Percentiles rank a stretch among this genome's conserved stretches.
These are phyloP conservation scores for Aphelinus atriplicis DNA, from an alignment of 1,140 invertebrate genomes.

Conservation along the genomic window DNA sequence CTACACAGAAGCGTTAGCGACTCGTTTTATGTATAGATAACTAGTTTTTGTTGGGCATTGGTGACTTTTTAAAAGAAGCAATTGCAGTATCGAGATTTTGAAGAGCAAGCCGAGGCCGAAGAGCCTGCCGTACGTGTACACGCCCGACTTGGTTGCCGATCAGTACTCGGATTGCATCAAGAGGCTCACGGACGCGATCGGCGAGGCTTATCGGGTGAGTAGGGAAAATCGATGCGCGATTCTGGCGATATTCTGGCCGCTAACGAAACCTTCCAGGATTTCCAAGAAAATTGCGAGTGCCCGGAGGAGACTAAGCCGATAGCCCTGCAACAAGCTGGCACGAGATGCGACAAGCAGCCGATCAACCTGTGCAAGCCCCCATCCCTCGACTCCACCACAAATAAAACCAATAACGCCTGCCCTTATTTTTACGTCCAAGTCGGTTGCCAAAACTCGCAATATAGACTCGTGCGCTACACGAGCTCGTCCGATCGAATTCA, in stretches of 20 bases:
- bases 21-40: neutral
- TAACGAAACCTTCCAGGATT: constrained; percentile 13
- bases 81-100: constrained; percentile 16
- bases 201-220: constrained; percentile 48
- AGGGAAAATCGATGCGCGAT: neutral
- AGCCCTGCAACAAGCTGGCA: too few species aligned
- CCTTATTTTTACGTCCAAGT: constrained; percentile 29
- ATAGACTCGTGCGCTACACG: too few species aligned
- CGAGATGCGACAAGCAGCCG: neutral
- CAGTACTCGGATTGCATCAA: constrained; percentile 47
- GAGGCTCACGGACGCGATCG: constrained; percentile 45
- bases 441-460: neutral
- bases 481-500: too few species aligned
- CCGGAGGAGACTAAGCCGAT: neutral
- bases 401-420: neutral
- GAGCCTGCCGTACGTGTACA: constrained; percentile 40
- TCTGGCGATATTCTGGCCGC: too few species aligned
- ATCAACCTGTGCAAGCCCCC: neutral
- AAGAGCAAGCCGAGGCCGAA: constrained; percentile 24
- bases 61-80: neutral
- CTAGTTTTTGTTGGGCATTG: neutral
- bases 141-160: constrained; percentile 43
- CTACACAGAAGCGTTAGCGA: constrained; percentile 40
- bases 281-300: constrained; percentile 12
- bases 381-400: neutral